A percentile compares a stretch with the other conserved stretches of the same genome.
Conservation (phyloP, 2,113 vertebrate genomes). For the Lonchura striata region DNA sequence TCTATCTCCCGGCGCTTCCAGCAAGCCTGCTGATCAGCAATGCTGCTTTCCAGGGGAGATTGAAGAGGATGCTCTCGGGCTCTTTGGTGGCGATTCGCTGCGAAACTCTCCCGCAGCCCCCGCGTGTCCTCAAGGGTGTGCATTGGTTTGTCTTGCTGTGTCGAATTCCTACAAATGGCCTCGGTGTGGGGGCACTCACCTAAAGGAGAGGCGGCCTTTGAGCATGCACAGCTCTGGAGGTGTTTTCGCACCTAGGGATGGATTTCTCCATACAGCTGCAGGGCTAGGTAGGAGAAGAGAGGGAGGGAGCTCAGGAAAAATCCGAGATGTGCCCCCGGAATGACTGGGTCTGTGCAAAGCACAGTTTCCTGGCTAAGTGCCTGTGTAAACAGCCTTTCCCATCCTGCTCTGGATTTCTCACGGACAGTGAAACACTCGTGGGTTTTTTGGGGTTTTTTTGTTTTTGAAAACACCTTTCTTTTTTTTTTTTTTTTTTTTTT, state of each 20-base stretch:
- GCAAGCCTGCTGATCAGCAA: background rate
- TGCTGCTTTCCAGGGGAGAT: background rate
- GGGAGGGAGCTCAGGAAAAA: background rate
- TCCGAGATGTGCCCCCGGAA: background rate
- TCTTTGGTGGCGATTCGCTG: background rate
- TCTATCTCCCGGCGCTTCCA: background rate
- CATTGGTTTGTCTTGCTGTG: background rate
- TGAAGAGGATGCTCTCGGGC: background rate
- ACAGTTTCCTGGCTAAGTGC: slow-evolving; percentile 45
- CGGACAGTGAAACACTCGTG: background rate
- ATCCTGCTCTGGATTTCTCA: slow-evolving; percentile 45
- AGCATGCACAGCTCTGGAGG: background rate
- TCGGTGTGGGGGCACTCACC: slow-evolving; percentile 32
- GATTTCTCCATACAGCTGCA: background rate
- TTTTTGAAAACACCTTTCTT: slow-evolving; percentile 11
- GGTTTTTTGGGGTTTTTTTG: too few relatives aligned
- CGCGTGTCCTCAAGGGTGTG: background rate
- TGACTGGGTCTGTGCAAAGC: slow-evolving; percentile 22
- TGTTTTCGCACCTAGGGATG: background rate
- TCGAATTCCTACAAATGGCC: slow-evolving; percentile 30
- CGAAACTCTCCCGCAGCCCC: background rate
- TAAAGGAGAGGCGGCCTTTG: background rate
- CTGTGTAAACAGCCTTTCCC: slow-evolving; percentile 57
- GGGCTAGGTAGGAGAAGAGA: background rate
- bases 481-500: background rate